phyloP scores from a whole-genome alignment of 2,113 vertebrate species.

The Osmerus mordax region DNA sequence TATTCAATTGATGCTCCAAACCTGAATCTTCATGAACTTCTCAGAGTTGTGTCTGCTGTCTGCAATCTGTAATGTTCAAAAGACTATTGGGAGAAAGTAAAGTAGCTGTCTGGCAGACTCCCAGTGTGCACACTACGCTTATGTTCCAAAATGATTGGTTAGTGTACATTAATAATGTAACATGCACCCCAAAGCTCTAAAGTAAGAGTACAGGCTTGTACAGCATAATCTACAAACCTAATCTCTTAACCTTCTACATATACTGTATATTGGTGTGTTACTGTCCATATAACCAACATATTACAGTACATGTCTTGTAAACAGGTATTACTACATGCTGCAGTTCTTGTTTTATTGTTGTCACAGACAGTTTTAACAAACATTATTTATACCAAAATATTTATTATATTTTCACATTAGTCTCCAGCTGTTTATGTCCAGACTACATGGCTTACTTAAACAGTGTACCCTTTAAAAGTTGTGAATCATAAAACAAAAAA shows the following conservation, averaged over 20 bases:
- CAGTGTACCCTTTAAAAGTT: no score
- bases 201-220: neutral
- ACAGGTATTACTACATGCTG: no score
- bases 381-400: no score
- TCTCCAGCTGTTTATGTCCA: no score
- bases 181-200: neutral
- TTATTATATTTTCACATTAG: no score
- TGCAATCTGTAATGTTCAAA: conserved; percentile 10
- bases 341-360: no score
- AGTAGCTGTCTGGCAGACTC: neutral
- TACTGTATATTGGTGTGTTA: conserved; percentile 2
- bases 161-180: neutral
- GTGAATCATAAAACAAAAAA: no score
- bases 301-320: no score
- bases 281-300: no score
- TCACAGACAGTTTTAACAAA: no score
- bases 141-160: conserved; percentile 4
- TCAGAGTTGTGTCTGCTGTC: conserved; percentile 18
- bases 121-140: conserved; percentile 6
- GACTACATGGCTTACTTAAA: no score
- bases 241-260: conserved; percentile 4
- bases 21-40: conserved; percentile 25
- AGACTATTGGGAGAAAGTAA: conserved; percentile 23
- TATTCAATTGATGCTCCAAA: conserved; percentile 23
- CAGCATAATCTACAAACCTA: neutral